Evolutionary conservation across 2,113 vertebrate genomes (phyloP).

Genomic region (Mirza zaza): DNA sequence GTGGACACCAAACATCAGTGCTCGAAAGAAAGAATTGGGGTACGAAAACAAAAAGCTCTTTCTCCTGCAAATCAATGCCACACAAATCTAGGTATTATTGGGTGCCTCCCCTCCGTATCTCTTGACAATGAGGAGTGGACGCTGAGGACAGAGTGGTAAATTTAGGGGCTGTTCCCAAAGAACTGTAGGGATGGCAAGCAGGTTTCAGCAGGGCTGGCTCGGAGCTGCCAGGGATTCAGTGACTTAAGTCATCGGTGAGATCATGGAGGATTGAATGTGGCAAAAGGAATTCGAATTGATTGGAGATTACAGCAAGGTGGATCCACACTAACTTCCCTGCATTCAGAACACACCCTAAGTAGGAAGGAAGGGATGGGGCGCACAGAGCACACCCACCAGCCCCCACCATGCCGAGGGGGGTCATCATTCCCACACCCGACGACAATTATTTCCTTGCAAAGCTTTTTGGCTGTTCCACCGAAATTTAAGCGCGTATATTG

Average conservation of each 20-base stretch:
- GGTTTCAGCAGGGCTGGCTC: background rate
- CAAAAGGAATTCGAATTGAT: background rate
- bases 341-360: background rate
- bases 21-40: background rate
- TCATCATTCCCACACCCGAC: background rate
- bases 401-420: accelerated
- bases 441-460: background rate
- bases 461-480: background rate
- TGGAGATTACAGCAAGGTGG: background rate
- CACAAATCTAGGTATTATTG: no score
- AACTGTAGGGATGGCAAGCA: no score
- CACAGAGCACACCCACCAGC: accelerated
- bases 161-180: background rate
- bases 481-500: background rate
- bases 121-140: background rate
- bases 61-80: background rate
- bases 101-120: no score
- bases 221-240: no score
- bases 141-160: background rate
- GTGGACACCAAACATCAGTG: background rate
- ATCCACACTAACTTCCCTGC: no score
- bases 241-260: background rate
- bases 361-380: background rate
- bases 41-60: background rate
- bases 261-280: background rate